phyloP scores from a whole-genome alignment of 2,888 invertebrate genomes.

The Caradrina clavipalpis region DNA sequence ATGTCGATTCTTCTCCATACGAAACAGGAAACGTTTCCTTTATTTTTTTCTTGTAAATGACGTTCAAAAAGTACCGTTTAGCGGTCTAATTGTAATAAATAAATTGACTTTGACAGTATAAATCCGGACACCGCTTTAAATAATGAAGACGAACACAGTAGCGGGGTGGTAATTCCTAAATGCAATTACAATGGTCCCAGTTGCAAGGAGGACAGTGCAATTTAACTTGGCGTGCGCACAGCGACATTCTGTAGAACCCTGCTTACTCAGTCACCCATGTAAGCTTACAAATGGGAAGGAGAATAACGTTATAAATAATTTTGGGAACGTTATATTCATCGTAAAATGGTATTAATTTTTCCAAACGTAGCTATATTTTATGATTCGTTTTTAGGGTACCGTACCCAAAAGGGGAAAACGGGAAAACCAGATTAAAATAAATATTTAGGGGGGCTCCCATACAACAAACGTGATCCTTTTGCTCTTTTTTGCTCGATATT shows the following conservation, averaged over 20 bases:
- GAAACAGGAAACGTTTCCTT: no score
- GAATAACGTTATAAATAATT: constrained; percentile 45
- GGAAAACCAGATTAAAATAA: no score
- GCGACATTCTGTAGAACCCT: constrained; percentile 41
- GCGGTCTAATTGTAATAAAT: no score
- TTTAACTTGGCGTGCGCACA: constrained; percentile 50
- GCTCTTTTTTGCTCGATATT: no score
- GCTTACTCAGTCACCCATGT: constrained; percentile 37
- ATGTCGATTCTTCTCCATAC: no score
- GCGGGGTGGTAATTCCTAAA: constrained; percentile 63
- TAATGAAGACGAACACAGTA: constrained; percentile 50
- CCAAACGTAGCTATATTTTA: background rate
- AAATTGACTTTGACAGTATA: background rate
- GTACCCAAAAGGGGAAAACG: no score
- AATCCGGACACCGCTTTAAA: constrained; percentile 29
- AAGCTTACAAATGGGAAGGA: constrained; percentile 35
- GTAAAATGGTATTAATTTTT: constrained; percentile 9
- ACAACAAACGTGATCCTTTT: no score
- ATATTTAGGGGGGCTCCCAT: no score
- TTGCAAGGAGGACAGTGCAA: constrained; percentile 58
- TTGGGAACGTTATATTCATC: constrained; percentile 1
- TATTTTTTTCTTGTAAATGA: no score
- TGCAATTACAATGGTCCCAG: constrained; percentile 66
- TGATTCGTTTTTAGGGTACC: background rate
- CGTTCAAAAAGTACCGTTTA: no score